Conservation (phyloP, 2,113 vertebrate species). For the Dromaius novaehollandiae region DNA sequence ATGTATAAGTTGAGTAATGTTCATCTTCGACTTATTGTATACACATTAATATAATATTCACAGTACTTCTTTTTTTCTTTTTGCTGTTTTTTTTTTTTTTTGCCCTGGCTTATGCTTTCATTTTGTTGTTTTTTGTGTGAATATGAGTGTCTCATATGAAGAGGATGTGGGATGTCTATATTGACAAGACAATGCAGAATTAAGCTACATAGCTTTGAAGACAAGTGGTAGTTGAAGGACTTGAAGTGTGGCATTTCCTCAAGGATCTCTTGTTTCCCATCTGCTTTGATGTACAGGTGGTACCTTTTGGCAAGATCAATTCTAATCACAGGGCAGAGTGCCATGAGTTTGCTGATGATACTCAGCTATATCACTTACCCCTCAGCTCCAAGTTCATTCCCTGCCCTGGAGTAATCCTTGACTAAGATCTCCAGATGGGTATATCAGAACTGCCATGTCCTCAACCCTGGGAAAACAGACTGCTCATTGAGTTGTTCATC, state of each 20-base stretch:
- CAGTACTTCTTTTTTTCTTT: background rate
- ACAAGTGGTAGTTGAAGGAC: constrained; percentile 50
- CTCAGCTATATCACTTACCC: constrained; percentile 11
- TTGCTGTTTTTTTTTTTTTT: background rate
- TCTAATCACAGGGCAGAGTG: constrained; percentile 15
- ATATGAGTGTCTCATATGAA: background rate
- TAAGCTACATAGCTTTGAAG: constrained; percentile 31
- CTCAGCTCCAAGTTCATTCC: background rate
- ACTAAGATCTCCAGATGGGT: background rate
- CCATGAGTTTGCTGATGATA: constrained; percentile 16
- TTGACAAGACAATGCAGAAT: constrained; percentile 44
- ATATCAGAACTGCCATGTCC: background rate
- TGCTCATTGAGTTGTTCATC: background rate
- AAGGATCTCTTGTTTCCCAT: constrained; percentile 47
- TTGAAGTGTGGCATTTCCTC: constrained; percentile 52
- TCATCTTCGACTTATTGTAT: background rate
- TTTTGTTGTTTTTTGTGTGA: constrained; percentile 26
- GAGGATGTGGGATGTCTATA: background rate
- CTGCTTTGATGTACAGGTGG: constrained; percentile 27
- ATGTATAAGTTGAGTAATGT: background rate
- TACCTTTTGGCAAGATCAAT: constrained; percentile 42
- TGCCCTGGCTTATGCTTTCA: background rate
- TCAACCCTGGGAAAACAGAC: background rate
- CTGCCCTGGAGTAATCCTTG: constrained; percentile 15
- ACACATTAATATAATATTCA: background rate